phyloP scores from a whole-genome alignment of 2,113 vertebrate genomes.

The Limanda limanda region DNA sequence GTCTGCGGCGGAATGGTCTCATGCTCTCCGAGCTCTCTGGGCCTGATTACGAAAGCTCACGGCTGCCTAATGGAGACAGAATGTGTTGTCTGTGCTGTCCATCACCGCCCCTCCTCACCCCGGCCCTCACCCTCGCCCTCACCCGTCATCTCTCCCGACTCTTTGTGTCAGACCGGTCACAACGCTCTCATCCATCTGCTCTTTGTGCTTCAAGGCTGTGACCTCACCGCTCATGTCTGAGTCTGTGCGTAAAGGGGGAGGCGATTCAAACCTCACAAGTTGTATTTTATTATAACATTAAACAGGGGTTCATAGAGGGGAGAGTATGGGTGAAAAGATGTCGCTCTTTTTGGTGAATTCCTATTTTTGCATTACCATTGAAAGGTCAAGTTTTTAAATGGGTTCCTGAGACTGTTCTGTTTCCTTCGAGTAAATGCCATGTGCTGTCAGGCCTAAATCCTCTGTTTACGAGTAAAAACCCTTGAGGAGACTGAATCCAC shows the following conservation, averaged over 20 bases:
- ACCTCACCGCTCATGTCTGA: conserved; percentile 46
- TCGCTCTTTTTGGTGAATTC: neutral
- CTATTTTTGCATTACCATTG: conserved; percentile 5
- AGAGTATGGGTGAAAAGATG: neutral
- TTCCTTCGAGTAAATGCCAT: neutral
- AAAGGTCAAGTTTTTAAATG: conserved; percentile 16
- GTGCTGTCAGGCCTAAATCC: neutral
- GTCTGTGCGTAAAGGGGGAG: neutral
- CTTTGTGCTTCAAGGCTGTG: conserved; percentile 36
- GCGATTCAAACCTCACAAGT: neutral
- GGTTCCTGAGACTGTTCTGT: neutral
- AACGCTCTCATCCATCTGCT: conserved; percentile 45
- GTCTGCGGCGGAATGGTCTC: conserved; percentile 53
- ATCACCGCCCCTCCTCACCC: conserved; percentile 32
- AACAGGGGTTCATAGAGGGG: neutral
- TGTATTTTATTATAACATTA: neutral
- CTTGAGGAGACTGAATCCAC: neutral
- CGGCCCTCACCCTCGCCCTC: conserved; percentile 1
- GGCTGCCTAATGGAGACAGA: conserved; percentile 59
- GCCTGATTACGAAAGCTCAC: conserved; percentile 57
- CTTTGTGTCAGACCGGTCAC: conserved; percentile 39
- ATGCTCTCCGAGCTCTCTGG: conserved; percentile 55
- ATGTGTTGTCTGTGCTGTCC: conserved; percentile 57
- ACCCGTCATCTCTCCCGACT: conserved; percentile 9
- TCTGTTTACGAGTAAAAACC: neutral